Evolutionary conservation across 2,797 vertebrate genomes (phyloP).

Genomic region (Gobio occitaniae): DNA sequence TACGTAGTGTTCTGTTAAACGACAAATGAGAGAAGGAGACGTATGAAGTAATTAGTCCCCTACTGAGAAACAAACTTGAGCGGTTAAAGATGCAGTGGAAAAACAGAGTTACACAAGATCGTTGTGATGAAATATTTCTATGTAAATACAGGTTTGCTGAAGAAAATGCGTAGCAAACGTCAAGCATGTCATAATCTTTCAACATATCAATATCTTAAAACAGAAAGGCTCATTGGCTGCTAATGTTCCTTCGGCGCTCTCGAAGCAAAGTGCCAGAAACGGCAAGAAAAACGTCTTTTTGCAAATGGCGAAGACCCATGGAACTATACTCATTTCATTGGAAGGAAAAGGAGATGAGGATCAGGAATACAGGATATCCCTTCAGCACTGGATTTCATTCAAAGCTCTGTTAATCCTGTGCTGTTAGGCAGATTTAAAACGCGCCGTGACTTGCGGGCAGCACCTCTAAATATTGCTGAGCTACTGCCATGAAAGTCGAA

Average conservation of each 20-base stretch:
- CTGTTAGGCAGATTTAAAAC: conserved; percentile 32
- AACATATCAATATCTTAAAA: conserved; percentile 37
- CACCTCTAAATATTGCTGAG: conserved; percentile 13
- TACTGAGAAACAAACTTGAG: conserved; percentile 49
- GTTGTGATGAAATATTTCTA: conserved; percentile 39
- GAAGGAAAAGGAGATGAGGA: conserved; percentile 19
- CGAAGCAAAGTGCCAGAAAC: conserved; percentile 8
- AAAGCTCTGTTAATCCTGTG: conserved; percentile 36
- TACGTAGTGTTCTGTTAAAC: conserved; percentile 49
- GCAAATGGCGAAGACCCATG: not conserved
- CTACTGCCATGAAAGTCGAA: not conserved
- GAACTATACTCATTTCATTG: conserved; percentile 22
- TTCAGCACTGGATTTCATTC: conserved; percentile 39
- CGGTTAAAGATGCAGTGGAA: conserved; percentile 50
- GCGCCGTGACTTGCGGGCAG: conserved; percentile 7
- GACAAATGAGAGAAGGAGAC: conserved; percentile 40
- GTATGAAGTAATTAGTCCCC: conserved; percentile 51
- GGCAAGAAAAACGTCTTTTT: conserved; percentile 15
- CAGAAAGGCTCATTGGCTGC: conserved; percentile 42
- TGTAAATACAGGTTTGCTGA: conserved; percentile 34
- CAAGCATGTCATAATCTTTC: conserved; percentile 37
- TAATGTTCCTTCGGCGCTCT: conserved; percentile 30
- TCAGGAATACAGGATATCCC: conserved; percentile 39
- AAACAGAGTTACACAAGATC: conserved; percentile 28
- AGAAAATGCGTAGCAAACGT: not conserved